Conservation (phyloP, 2,797 vertebrate species). For the Echeneis naucrates region DNA sequence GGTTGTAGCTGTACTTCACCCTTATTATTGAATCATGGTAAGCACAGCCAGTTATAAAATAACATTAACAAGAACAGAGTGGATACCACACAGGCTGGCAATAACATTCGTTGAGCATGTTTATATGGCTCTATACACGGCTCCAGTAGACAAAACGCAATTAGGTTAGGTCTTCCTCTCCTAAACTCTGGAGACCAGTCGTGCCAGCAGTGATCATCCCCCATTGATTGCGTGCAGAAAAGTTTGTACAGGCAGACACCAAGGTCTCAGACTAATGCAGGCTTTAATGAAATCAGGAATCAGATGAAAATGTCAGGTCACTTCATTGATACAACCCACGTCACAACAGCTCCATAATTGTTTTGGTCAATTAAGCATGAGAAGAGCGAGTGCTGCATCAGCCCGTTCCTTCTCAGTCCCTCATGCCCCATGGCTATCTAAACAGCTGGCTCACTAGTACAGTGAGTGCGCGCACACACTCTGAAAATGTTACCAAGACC, state of each 20-base stretch:
- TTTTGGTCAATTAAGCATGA: slow-evolving; percentile 67
- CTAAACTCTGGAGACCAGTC: slow-evolving; percentile 23
- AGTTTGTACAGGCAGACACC: slow-evolving; percentile 37
- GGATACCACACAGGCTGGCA: slow-evolving; percentile 18
- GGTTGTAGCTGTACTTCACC: slow-evolving; percentile 27
- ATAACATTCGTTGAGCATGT: slow-evolving; percentile 9
- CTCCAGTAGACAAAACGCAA: slow-evolving; percentile 13
- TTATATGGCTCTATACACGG: slow-evolving; percentile 10
- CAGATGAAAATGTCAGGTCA: slow-evolving; percentile 62
- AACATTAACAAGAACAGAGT: slow-evolving; percentile 17
- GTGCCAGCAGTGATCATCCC: slow-evolving; percentile 44
- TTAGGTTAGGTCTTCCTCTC: slow-evolving; percentile 23
- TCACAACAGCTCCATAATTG: slow-evolving; percentile 49
- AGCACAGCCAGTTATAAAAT: slow-evolving; percentile 17
- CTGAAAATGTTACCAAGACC: slow-evolving; percentile 52
- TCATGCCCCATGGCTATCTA: slow-evolving; percentile 61
- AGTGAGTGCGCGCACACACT: slow-evolving; percentile 18
- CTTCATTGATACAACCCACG: slow-evolving; percentile 52
- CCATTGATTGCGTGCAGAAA: slow-evolving; percentile 52
- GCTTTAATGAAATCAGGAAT: slow-evolving; percentile 49
- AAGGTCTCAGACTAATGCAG: slow-evolving; percentile 37
- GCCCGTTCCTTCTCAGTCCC: slow-evolving; percentile 45
- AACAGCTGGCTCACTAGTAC: slow-evolving; percentile 50
- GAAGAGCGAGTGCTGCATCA: slow-evolving; percentile 34
- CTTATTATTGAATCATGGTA: not conserved